These are phyloP conservation scores for Rhyzopertha dominica DNA, from an alignment of 1,140 invertebrate genomes.

Conservation along the genomic window DNA sequence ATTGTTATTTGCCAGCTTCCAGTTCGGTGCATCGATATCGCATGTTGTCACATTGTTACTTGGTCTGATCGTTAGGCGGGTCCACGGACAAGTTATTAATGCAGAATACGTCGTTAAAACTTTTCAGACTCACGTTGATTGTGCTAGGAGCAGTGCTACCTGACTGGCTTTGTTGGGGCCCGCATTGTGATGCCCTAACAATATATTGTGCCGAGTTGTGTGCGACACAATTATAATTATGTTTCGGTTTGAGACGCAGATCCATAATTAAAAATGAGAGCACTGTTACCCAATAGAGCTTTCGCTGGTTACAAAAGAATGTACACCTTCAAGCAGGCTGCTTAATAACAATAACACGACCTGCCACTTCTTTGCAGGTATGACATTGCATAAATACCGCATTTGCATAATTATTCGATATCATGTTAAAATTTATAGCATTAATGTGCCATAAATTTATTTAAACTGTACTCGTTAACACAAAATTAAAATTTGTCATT, in stretches of 20 bases:
- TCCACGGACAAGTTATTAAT: conserved; percentile 44
- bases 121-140: conserved; percentile 45
- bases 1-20: too few species aligned
- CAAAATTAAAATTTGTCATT: background rate
- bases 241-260: conserved; percentile 37
- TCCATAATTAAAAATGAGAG: conserved; percentile 41
- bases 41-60: conserved; percentile 32
- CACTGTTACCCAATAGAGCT: too few species aligned
- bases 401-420: too few species aligned
- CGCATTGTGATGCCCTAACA: conserved; percentile 36
- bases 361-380: too few species aligned
- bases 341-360: too few species aligned
- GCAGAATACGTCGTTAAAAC: conserved; percentile 46
- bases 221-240: conserved; percentile 43
- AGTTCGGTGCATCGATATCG: conserved; percentile 23
- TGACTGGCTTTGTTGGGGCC: conserved; percentile 37
- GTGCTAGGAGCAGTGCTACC: conserved; percentile 37
- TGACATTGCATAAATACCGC: too few species aligned
- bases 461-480: background rate
- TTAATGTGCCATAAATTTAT: too few species aligned
- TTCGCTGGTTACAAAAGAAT: too few species aligned
- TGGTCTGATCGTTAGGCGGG: conserved; percentile 36
- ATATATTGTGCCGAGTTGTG: conserved; percentile 40
- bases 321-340: too few species aligned
- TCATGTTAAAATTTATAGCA: too few species aligned